Evolutionary conservation across 2,888 invertebrate species (phyloP).

Genomic region (Drosophila mimetica): DNA sequence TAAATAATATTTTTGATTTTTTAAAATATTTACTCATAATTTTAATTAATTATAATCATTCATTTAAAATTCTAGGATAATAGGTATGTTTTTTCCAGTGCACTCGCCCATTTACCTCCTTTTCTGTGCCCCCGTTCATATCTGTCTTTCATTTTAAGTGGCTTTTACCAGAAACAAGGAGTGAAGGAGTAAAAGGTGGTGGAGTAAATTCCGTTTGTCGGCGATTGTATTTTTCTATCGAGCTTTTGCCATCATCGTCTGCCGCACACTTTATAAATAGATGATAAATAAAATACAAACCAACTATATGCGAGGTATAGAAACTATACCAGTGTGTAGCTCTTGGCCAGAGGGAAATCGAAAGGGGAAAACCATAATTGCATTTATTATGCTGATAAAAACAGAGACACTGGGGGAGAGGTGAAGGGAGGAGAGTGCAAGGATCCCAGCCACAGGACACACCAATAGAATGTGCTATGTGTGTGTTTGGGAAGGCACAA

Average conservation of each 20-base stretch:
- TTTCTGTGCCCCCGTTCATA: background rate
- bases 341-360: conserved; percentile 21
- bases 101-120: conserved; percentile 2
- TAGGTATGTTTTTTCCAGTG: too few relatives aligned
- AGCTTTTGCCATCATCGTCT: conserved; percentile 48
- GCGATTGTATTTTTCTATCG: conserved; percentile 65
- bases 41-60: too few relatives aligned
- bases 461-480: conserved; percentile 1
- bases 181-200: conserved; percentile 17
- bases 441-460: conserved; percentile 11
- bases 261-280: conserved; percentile 58
- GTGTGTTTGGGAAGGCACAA: conserved; percentile 42
- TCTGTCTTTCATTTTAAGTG: conserved; percentile 52
- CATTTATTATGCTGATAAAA: conserved; percentile 82
- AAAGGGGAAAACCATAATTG: conserved; percentile 76
- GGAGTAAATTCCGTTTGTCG: conserved; percentile 43
- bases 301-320: conserved; percentile 11
- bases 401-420: conserved; percentile 51
- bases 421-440: conserved; percentile 4
- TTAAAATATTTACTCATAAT: too few relatives aligned
- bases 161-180: conserved; percentile 48
- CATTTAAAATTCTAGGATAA: too few relatives aligned
- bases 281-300: conserved; percentile 60
- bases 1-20: too few relatives aligned
- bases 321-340: conserved; percentile 15